Evolutionary conservation across 2,797 vertebrate species (phyloP).

Genomic region (Thripadectes ignobilis): DNA sequence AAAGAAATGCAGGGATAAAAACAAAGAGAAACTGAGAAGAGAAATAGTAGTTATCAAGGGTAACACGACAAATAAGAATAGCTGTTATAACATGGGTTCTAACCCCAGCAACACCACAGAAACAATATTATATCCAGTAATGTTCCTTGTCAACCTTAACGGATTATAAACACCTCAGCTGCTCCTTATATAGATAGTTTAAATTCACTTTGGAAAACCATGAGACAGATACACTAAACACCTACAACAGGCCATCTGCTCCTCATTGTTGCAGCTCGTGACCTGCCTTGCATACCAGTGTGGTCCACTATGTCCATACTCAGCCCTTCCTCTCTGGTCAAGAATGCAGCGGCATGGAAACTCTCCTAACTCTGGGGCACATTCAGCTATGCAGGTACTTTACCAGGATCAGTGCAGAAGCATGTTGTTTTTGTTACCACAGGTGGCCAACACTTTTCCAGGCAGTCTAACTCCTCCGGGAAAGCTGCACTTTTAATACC

Average conservation of each 20-base stretch:
- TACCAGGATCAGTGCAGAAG: background rate
- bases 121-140: background rate
- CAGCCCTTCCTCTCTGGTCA: background rate
- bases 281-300: background rate
- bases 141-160: background rate
- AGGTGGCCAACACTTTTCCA: background rate
- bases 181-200: slow-evolving; percentile 15
- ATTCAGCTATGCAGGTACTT: background rate
- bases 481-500: background rate
- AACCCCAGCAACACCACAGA: background rate
- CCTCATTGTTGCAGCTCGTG: fast-evolving
- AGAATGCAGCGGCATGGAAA: background rate
- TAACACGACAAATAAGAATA: background rate
- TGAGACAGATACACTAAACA: background rate
- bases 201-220: background rate
- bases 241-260: background rate
- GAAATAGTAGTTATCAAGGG: background rate
- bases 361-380: background rate
- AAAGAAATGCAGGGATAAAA: background rate
- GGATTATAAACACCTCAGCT: background rate
- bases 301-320: background rate
- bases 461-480: background rate
- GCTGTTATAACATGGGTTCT: background rate
- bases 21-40: background rate
- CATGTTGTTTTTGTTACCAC: background rate